Conservation (phyloP, 2,888 invertebrate genomes). For the Sclerodermus sp. region DNA sequence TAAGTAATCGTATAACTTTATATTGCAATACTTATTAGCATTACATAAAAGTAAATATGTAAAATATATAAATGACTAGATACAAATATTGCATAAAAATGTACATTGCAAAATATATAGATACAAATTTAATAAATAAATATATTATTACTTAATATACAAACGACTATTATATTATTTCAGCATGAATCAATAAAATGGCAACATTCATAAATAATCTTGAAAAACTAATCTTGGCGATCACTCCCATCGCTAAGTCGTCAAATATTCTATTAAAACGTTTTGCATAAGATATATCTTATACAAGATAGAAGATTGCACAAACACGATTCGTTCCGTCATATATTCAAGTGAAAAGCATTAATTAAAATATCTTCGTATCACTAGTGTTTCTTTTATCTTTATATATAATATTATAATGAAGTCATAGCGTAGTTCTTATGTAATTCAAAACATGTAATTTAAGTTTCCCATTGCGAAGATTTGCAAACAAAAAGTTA, state of each 20-base stretch:
- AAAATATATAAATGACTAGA: constrained; percentile 57
- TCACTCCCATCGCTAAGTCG: no score
- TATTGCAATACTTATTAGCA: constrained; percentile 55
- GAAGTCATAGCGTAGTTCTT: constrained; percentile 32
- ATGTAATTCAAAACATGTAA: constrained; percentile 34
- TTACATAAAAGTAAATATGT: constrained; percentile 56
- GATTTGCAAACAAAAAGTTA: neutral
- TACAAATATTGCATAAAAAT: constrained; percentile 57
- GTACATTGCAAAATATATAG: constrained; percentile 54
- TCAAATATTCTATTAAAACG: no score
- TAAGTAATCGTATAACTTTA: constrained; percentile 26
- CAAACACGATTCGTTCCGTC: neutral
- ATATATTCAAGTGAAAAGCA: neutral
- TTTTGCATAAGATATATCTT: no score
- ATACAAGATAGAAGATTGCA: no score
- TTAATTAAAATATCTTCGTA: neutral
- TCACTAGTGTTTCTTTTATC: neutral
- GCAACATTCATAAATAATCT: constrained; percentile 29
- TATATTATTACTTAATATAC: constrained; percentile 35
- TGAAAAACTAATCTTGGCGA: no score
- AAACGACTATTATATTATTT: constrained; percentile 15
- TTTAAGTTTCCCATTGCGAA: constrained; percentile 7
- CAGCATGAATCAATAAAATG: constrained; percentile 31
- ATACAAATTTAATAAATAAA: constrained; percentile 53
- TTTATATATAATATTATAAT: constrained; percentile 9